phyloP scores from a whole-genome alignment of 2,888 invertebrate species.

The Coronaproctus castanopsis region DNA sequence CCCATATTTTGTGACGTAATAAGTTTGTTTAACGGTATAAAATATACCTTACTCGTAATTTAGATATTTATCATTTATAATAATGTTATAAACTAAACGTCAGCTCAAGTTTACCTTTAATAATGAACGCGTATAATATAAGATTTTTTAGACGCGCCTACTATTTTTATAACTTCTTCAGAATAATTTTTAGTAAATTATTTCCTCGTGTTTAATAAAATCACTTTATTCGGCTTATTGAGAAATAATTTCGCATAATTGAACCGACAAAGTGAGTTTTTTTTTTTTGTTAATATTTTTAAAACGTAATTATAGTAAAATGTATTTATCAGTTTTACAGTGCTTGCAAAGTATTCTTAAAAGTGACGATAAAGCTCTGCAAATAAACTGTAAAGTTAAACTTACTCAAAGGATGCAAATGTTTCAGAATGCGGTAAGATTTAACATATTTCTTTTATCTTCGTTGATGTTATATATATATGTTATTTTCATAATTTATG shows the following conservation, averaged over 20 bases:
- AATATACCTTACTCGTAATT: not conserved
- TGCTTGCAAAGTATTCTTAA: conserved; percentile 13
- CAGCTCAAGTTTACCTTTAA: too few species aligned
- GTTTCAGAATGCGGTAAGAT: conserved; percentile 69
- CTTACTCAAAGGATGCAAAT: conserved; percentile 66
- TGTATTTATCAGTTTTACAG: conserved; percentile 13
- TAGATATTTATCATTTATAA: not conserved
- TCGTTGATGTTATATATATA: conserved; percentile 7
- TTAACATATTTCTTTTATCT: too few species aligned
- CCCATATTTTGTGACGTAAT: conserved; percentile 9
- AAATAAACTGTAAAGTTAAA: conserved; percentile 57
- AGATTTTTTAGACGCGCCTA: too few species aligned
- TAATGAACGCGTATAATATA: too few species aligned
- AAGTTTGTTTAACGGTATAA: not conserved
- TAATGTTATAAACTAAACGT: not conserved
- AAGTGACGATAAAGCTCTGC: conserved; percentile 38
- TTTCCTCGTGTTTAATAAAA: too few species aligned
- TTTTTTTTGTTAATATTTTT: too few species aligned
- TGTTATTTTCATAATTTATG: not conserved
- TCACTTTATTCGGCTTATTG: too few species aligned
- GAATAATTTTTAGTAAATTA: too few species aligned
- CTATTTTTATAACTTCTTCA: too few species aligned
- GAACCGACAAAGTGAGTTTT: too few species aligned
- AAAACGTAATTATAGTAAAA: too few species aligned
- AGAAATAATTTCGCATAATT: too few species aligned